phyloP scores from a whole-genome alignment of 2,888 invertebrate genomes.

The Caradrina kadenii region DNA sequence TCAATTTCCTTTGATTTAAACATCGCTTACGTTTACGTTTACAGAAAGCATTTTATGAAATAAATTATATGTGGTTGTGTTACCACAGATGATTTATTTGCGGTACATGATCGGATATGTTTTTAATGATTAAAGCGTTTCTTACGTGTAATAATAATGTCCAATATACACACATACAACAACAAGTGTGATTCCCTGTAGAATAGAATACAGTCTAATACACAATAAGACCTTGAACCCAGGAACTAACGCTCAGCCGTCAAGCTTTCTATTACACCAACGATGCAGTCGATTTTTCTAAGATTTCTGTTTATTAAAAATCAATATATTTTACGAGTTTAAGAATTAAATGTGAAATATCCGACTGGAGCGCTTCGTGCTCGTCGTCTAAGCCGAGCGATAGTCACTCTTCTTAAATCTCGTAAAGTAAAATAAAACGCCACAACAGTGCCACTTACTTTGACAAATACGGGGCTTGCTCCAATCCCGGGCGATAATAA shows the following conservation, averaged over 20 bases:
- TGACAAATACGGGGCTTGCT: constrained; percentile 58
- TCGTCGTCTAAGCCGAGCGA: constrained; percentile 1
- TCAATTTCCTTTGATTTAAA: constrained; percentile 49
- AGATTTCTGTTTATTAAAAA: constrained; percentile 16
- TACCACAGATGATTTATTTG: background rate
- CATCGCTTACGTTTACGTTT: constrained; percentile 27
- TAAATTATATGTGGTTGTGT: constrained; percentile 8
- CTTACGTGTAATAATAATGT: background rate
- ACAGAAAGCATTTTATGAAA: constrained; percentile 14
- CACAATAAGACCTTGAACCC: too few species aligned
- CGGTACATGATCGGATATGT: background rate
- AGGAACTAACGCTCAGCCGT: too few species aligned
- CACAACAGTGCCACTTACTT: constrained; percentile 58
- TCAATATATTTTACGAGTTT: background rate
- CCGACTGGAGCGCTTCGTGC: background rate
- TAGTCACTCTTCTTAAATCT: constrained; percentile 45
- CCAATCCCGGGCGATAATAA: constrained; percentile 59
- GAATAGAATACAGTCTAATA: background rate
- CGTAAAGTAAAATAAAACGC: constrained; percentile 50
- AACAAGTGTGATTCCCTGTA: background rate
- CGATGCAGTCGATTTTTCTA: background rate
- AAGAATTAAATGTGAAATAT: constrained; percentile 21
- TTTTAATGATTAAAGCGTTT: background rate
- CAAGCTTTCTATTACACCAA: background rate
- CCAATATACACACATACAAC: background rate